Evolutionary conservation across 2,888 invertebrate genomes (phyloP).

Genomic region (Cordilura impudica): DNA sequence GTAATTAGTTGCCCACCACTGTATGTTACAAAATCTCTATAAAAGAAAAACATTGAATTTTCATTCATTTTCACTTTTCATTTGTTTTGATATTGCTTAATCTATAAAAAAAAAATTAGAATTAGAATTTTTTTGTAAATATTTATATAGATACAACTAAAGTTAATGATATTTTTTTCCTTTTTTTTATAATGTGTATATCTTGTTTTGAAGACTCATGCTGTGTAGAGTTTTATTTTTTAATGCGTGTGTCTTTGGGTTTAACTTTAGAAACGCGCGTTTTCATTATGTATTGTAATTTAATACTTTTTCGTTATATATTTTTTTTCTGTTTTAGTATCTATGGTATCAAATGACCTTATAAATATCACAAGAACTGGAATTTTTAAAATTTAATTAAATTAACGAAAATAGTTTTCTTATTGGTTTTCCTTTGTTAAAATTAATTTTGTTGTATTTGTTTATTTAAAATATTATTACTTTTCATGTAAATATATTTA

Average conservation of each 20-base stretch:
- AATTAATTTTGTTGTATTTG: neutral
- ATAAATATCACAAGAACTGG: constrained; percentile 61
- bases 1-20: constrained; percentile 6
- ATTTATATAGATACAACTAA: constrained; percentile 13
- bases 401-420: neutral
- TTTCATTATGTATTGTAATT: constrained; percentile 71
- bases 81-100: constrained; percentile 33
- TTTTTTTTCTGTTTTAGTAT: constrained; percentile 25
- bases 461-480: neutral
- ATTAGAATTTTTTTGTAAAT: neutral
- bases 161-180: neutral
- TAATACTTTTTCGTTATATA: constrained; percentile 70
- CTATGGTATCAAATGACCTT: constrained; percentile 70
- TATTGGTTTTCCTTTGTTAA: neutral
- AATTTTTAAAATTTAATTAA: constrained; percentile 20
- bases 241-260: constrained; percentile 67
- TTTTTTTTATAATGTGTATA: constrained; percentile 7
- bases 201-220: constrained; percentile 31
- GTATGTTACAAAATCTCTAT: constrained; percentile 29
- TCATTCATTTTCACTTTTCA: constrained; percentile 33
- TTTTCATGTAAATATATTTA: neutral
- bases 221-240: constrained; percentile 31
- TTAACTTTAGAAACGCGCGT: constrained; percentile 56
- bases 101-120: neutral
- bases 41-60: neutral